Evolutionary conservation across 2,113 vertebrate genomes (phyloP).

Genomic region (Tonatia bakeri): DNA sequence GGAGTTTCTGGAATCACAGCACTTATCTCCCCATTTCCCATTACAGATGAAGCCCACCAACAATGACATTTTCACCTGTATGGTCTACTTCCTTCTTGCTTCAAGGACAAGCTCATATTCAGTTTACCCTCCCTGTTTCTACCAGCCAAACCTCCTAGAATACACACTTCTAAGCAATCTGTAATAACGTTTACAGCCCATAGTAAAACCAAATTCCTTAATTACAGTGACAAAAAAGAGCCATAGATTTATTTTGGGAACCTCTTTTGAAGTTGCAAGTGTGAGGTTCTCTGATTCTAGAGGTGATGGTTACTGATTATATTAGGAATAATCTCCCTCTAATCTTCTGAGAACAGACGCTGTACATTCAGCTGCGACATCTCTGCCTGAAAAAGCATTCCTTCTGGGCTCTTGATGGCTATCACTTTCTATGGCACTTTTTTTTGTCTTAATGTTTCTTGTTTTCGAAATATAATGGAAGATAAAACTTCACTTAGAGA

Average conservation of each 20-base stretch:
- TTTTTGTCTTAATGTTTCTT: neutral
- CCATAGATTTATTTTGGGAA: neutral
- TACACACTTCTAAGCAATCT: neutral
- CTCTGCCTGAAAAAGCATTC: neutral
- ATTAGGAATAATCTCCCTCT: neutral
- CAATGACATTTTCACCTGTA: rapidly evolving
- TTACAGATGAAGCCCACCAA: rapidly evolving
- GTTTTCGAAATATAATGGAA: neutral
- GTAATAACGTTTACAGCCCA: neutral
- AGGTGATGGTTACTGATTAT: neutral
- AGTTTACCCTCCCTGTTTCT: neutral
- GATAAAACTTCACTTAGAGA: neutral
- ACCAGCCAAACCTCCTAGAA: neutral
- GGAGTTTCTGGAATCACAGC: neutral
- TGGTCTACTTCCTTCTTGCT: neutral
- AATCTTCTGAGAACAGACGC: neutral
- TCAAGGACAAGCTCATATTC: neutral
- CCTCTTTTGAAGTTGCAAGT: neutral
- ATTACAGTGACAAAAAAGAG: neutral
- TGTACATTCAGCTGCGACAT: neutral
- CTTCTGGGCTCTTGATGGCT: neutral
- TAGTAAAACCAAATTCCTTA: neutral
- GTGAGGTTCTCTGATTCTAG: neutral
- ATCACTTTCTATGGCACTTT: neutral
- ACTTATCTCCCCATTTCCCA: rapidly evolving